These are phyloP conservation scores for Perdita meconis DNA, from an alignment of 2,888 invertebrate species.

Conservation along the genomic window DNA sequence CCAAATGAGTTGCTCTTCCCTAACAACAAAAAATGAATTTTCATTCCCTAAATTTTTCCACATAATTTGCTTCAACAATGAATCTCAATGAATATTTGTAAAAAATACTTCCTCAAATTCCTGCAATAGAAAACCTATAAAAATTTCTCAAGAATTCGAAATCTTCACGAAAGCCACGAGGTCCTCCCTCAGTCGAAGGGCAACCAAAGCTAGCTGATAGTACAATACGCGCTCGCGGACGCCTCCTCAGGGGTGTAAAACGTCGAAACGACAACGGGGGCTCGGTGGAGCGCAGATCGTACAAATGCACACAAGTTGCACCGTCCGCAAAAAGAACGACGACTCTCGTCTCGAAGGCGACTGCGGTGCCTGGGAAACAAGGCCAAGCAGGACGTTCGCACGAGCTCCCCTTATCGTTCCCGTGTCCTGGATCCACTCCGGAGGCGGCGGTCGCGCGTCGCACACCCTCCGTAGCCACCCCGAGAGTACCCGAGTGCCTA, in stretches of 20 bases:
- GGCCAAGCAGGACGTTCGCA: not conserved
- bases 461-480: not conserved
- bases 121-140: too few species aligned
- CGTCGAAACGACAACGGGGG: not conserved
- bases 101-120: too few species aligned
- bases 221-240: conserved; percentile 11
- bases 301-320: too few species aligned
- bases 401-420: not conserved
- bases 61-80: too few species aligned
- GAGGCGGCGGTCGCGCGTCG: conserved; percentile 11
- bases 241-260: not conserved
- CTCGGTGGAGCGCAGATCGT: not conserved
- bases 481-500: not conserved
- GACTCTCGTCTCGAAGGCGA: not conserved
- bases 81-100: too few species aligned
- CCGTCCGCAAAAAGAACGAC: not conserved
- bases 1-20: too few species aligned
- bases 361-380: not conserved
- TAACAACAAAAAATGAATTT: too few species aligned
- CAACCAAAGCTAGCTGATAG: not conserved
- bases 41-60: too few species aligned
- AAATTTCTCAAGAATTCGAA: not conserved
- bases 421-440: not conserved
- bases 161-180: conserved; percentile 13
- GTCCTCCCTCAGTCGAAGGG: conserved; percentile 13